Conservation (phyloP, 2,797 vertebrate species). For the Danio aesculapii region DNA sequence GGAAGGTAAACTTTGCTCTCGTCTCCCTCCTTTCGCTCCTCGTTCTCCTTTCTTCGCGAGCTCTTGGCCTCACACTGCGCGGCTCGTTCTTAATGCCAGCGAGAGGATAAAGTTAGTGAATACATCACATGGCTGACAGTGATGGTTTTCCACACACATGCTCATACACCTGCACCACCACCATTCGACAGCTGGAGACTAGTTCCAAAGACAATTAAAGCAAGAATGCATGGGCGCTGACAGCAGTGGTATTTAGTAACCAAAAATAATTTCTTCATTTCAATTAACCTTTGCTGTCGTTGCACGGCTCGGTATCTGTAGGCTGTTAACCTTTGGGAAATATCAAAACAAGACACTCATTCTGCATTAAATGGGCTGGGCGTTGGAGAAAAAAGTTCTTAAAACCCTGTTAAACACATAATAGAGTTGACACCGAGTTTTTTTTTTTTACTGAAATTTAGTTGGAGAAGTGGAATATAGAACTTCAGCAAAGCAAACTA, state of each 20-base stretch:
- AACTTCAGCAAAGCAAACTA: constrained; percentile 40
- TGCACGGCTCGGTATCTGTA: constrained; percentile 29
- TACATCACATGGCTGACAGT: constrained; percentile 37
- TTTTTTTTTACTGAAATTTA: constrained; percentile 12
- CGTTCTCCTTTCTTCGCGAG: constrained; percentile 44
- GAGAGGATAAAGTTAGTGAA: constrained; percentile 50
- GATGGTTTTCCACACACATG: constrained; percentile 38
- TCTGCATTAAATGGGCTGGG: neutral
- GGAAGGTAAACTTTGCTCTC: constrained; percentile 62
- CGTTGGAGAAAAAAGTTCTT: neutral
- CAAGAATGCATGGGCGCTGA: constrained; percentile 39
- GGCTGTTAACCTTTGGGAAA: constrained; percentile 52
- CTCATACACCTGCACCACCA: constrained; percentile 9
- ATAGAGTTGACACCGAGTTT: constrained; percentile 17
- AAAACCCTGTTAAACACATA: constrained; percentile 55
- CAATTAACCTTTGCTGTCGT: constrained; percentile 60
- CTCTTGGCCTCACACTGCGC: constrained; percentile 52
- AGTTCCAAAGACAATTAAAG: constrained; percentile 52
- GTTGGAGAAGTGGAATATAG: constrained; percentile 9
- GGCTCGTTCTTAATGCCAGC: constrained; percentile 49
- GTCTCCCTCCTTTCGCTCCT: constrained; percentile 47
- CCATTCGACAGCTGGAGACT: constrained; percentile 25
- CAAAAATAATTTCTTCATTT: constrained; percentile 59
- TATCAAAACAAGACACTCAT: constrained; percentile 50
- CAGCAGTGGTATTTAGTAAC: constrained; percentile 51